These are phyloP conservation scores for Cyclophora punctaria DNA, from an alignment of 2,888 invertebrate genomes.

Conservation along the genomic window DNA sequence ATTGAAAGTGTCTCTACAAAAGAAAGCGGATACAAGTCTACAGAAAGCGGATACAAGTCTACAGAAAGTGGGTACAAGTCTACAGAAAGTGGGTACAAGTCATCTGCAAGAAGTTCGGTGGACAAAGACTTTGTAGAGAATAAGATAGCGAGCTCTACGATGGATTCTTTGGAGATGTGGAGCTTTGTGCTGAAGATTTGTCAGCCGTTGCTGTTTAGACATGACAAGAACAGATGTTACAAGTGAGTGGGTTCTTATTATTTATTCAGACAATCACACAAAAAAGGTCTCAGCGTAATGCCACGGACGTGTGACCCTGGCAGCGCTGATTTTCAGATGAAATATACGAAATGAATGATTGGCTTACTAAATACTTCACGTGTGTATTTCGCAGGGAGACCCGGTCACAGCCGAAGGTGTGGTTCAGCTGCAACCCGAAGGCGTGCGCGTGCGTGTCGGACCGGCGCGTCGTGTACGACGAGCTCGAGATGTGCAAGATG, in stretches of 20 bases:
- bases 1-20: constrained; percentile 16
- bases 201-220: constrained; percentile 61
- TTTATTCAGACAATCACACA: no score
- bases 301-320: no score
- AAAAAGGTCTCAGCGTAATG: no score
- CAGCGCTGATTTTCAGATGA: no score
- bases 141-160: constrained; percentile 44
- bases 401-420: constrained; percentile 40
- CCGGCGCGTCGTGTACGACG: constrained; percentile 51
- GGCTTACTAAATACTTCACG: no score
- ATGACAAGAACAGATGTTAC: constrained; percentile 62
- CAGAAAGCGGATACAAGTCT: constrained; percentile 38
- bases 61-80: constrained; percentile 21
- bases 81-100: constrained; percentile 13
- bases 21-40: constrained; percentile 34
- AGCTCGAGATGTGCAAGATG: constrained; percentile 59
- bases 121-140: constrained; percentile 41
- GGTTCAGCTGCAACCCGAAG: constrained; percentile 57
- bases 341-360: no score
- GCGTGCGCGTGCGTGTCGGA: constrained; percentile 62
- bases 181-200: constrained; percentile 65
- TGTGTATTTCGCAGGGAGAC: constrained; percentile 45
- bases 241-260: constrained; percentile 37
- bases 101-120: constrained; percentile 19
- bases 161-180: constrained; percentile 62